phyloP scores from a whole-genome alignment of 2,888 invertebrate genomes.

The Dendrolimus houi region DNA sequence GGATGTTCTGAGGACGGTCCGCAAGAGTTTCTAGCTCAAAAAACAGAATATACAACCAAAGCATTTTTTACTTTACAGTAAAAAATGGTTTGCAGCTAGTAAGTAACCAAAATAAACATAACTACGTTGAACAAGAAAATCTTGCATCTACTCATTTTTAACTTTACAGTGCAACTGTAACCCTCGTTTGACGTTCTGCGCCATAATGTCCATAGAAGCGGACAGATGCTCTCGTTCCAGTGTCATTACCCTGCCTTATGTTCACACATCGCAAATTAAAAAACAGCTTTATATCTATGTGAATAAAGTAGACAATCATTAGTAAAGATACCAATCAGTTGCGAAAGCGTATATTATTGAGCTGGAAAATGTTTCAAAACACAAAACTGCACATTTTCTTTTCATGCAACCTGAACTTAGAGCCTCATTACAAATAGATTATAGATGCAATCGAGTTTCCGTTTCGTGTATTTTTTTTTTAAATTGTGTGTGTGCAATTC shows the following conservation, averaged over 20 bases:
- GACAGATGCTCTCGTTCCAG: constrained; percentile 59
- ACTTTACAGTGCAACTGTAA: constrained; percentile 28
- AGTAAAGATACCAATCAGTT: constrained; percentile 28
- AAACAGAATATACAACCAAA: no score
- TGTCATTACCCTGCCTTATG: constrained; percentile 58
- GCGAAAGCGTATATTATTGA: constrained; percentile 46
- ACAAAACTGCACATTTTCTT: constrained; percentile 47
- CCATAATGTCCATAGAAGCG: constrained; percentile 58
- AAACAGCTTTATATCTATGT: constrained; percentile 20
- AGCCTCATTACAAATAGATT: constrained; percentile 1
- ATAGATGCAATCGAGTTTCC: no score
- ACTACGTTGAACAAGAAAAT: no score
- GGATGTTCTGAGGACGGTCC: no score
- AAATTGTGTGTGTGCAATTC: no score
- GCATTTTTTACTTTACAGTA: no score
- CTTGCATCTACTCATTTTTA: constrained; percentile 16
- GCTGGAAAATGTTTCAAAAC: constrained; percentile 52
- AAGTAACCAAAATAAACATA: no score
- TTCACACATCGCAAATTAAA: constrained; percentile 18
- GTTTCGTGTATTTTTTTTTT: no score
- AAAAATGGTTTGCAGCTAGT: no score
- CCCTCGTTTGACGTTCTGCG: constrained; percentile 29
- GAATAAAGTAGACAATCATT: constrained; percentile 20
- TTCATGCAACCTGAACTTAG: constrained; percentile 21
- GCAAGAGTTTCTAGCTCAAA: no score